A percentile compares a stretch with the other conserved stretches of the same genome.
phyloP scores from a whole-genome alignment of 2,797 vertebrate genomes.

The Girardinus metallicus region DNA sequence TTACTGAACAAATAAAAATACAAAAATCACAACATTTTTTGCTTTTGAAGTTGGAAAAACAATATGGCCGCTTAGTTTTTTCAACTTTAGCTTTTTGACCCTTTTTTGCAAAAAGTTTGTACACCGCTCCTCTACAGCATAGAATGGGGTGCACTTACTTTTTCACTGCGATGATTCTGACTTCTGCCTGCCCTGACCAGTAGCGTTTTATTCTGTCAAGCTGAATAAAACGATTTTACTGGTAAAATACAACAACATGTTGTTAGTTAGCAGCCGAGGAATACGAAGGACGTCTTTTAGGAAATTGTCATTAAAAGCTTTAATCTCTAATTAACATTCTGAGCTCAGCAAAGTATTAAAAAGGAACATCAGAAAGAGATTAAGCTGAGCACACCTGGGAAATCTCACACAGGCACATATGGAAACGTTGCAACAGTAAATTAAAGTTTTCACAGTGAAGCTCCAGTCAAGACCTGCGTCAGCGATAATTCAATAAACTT shows the following conservation, averaged over 20 bases:
- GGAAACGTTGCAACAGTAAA: slow-evolving; percentile 35
- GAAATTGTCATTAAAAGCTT: slow-evolving; percentile 5
- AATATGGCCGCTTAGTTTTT: too few relatives aligned
- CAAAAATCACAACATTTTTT: too few relatives aligned
- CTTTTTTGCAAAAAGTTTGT: too few relatives aligned
- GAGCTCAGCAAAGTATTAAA: slow-evolving; percentile 17
- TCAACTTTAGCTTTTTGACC: too few relatives aligned
- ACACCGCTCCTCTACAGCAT: too few relatives aligned
- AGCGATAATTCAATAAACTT: slow-evolving; percentile 25
- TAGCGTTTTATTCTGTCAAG: not conserved
- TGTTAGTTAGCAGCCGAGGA: not conserved
- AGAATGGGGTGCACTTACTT: too few relatives aligned
- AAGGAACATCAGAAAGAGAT: slow-evolving; percentile 34
- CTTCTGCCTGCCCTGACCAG: too few relatives aligned
- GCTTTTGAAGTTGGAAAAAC: too few relatives aligned
- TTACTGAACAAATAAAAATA: too few relatives aligned
- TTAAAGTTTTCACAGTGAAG: slow-evolving; percentile 55
- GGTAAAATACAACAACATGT: not conserved
- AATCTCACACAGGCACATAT: slow-evolving; percentile 32
- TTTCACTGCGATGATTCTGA: too few relatives aligned
- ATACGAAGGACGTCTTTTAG: not conserved
- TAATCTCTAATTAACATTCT: slow-evolving; percentile 45
- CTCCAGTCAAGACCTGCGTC: slow-evolving; percentile 38
- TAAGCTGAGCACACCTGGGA: slow-evolving; percentile 46
- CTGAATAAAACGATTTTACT: not conserved